A percentile compares a stretch with the other conserved stretches of the same genome.
Evolutionary conservation across 2,113 vertebrate genomes (phyloP).

Genomic region (Oreotragus oreotragus): DNA sequence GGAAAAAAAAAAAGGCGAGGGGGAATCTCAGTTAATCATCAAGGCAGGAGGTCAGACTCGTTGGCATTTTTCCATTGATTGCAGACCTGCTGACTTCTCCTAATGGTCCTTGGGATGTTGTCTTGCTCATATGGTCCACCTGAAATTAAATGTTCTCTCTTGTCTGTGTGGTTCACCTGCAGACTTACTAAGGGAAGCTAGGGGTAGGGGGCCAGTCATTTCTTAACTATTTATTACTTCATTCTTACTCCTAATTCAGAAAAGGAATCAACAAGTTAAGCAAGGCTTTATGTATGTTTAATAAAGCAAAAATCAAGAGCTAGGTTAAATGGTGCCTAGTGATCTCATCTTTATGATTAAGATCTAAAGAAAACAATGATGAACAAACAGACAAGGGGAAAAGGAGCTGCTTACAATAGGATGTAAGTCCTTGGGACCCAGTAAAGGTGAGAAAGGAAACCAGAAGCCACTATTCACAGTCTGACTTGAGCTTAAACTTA

Average conservation of each 20-base stretch:
- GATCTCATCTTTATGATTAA: background rate
- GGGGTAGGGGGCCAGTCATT: background rate
- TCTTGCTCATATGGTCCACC: background rate
- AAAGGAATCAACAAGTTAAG: background rate
- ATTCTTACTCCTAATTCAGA: background rate
- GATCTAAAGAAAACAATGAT: background rate
- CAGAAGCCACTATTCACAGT: background rate
- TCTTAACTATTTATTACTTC: background rate
- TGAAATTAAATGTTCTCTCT: background rate
- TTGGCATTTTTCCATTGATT: background rate
- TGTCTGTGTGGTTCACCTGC: background rate
- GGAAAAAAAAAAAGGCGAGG: rapidly evolving
- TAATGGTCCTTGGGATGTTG: background rate
- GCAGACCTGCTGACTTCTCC: background rate
- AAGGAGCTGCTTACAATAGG: background rate
- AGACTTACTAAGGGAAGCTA: background rate
- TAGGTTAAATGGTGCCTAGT: background rate
- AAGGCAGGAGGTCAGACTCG: background rate
- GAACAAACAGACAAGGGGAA: background rate
- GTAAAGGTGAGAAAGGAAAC: background rate
- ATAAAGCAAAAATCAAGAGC: background rate
- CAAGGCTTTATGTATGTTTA: background rate
- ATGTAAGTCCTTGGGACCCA: background rate
- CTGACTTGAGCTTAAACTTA: background rate
- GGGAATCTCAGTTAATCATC: background rate